Evolutionary conservation across 2,113 vertebrate genomes (phyloP).

Genomic region (Anser cygnoides): DNA sequence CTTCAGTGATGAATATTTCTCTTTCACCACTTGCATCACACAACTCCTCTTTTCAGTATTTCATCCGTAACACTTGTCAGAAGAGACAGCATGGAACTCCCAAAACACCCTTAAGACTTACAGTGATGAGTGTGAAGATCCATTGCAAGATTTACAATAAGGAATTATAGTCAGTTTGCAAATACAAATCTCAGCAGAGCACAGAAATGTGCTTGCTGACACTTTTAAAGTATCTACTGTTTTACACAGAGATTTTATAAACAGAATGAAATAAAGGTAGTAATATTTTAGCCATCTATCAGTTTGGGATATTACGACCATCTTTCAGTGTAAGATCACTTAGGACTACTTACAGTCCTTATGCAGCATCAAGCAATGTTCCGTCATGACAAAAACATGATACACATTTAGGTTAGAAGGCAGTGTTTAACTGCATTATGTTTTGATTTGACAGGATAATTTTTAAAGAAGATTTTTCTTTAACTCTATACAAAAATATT

Average conservation of each 20-base stretch:
- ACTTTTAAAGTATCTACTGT: not conserved
- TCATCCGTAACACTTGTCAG: not conserved
- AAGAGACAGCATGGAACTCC: not conserved
- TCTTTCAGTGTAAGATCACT: not conserved
- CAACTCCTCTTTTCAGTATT: not conserved
- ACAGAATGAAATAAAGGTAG: not conserved
- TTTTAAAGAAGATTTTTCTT: not conserved
- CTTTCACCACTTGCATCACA: not conserved
- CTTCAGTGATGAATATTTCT: not conserved
- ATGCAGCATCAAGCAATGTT: not conserved
- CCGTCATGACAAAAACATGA: not conserved
- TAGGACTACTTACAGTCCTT: not conserved
- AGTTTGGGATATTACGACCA: not conserved
- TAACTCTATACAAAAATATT: not conserved
- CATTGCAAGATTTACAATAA: not conserved
- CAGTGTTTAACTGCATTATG: not conserved
- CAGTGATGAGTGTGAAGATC: not conserved
- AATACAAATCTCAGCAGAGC: not conserved
- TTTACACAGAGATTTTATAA: not conserved
- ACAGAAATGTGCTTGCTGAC: not conserved
- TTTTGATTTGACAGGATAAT: not conserved
- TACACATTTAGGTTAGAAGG: not conserved
- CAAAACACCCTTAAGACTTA: not conserved
- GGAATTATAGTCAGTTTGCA: not conserved
- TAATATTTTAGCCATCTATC: not conserved